These are phyloP conservation scores for Pomatorhinus ruficollis DNA, from an alignment of 2,113 vertebrate genomes.

Conservation along the genomic window DNA sequence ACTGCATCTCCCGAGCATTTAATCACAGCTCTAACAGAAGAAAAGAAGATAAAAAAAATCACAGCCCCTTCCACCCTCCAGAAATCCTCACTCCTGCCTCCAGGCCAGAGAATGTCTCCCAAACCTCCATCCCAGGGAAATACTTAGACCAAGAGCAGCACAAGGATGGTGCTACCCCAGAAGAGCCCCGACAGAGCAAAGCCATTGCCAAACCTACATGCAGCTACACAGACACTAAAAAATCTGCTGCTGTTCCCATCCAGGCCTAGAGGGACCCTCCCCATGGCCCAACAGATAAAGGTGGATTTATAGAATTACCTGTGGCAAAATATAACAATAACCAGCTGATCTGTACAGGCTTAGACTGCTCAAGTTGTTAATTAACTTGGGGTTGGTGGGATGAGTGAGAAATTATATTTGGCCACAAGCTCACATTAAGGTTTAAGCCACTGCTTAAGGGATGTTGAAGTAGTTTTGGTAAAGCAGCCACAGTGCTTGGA, in stretches of 20 bases:
- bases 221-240: not conserved
- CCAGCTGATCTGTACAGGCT: not conserved
- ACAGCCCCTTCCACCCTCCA: not conserved
- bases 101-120: not conserved
- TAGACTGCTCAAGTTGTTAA: not conserved
- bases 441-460: not conserved
- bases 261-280: not conserved
- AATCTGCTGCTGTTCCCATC: not conserved
- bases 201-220: rapidly evolving
- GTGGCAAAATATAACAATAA: not conserved
- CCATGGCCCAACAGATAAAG: not conserved
- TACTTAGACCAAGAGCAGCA: not conserved
- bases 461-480: not conserved
- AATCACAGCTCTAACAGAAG: no score
- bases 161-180: not conserved
- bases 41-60: no score
- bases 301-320: not conserved
- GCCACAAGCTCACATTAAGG: not conserved
- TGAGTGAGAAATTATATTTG: not conserved
- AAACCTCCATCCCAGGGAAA: not conserved
- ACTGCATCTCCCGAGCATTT: no score
- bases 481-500: not conserved
- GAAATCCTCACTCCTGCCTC: rapidly evolving
- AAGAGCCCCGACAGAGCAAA: rapidly evolving
- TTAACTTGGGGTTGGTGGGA: not conserved